These are phyloP conservation scores for Rhinophrynus dorsalis DNA, from an alignment of 2,797 vertebrate species.

Conservation along the genomic window DNA sequence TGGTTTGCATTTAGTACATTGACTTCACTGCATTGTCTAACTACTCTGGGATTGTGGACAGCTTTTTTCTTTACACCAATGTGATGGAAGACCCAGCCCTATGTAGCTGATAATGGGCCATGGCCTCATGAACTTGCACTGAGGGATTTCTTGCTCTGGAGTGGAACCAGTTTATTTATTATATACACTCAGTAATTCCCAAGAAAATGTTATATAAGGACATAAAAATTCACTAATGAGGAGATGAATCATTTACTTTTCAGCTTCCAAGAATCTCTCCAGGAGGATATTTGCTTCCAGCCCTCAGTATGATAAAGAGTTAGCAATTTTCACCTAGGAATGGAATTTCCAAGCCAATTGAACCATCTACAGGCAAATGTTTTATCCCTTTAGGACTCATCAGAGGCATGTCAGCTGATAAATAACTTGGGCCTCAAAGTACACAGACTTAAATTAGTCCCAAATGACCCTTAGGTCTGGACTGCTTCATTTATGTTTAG, in stretches of 20 bases:
- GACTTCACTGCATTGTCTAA: no score
- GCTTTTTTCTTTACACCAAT: no score
- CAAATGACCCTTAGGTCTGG: conserved; percentile 38
- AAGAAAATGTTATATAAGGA: conserved; percentile 13
- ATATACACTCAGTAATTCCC: not conserved
- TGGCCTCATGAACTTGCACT: no score
- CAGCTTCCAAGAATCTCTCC: conserved; percentile 23
- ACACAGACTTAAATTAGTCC: conserved; percentile 54
- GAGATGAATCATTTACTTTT: conserved; percentile 17
- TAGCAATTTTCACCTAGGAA: conserved; percentile 41
- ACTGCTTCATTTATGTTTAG: conserved; percentile 27
- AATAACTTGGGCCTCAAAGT: conserved; percentile 35
- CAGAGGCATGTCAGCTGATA: conserved; percentile 26
- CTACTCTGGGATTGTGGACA: no score
- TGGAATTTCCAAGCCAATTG: conserved; percentile 29
- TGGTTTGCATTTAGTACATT: no score
- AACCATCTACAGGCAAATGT: conserved; percentile 38
- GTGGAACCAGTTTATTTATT: not conserved
- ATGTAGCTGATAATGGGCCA: no score
- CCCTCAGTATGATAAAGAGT: conserved; percentile 35
- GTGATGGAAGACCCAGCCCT: no score
- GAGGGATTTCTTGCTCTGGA: not conserved
- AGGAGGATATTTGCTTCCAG: conserved; percentile 40
- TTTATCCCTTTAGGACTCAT: conserved; percentile 38
- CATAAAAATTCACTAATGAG: conserved; percentile 7